Evolutionary conservation across 2,888 invertebrate species (phyloP), one percentile per base, ranked within the genome.

Genomic region (Rotaria magnacalcarata): DNA sequence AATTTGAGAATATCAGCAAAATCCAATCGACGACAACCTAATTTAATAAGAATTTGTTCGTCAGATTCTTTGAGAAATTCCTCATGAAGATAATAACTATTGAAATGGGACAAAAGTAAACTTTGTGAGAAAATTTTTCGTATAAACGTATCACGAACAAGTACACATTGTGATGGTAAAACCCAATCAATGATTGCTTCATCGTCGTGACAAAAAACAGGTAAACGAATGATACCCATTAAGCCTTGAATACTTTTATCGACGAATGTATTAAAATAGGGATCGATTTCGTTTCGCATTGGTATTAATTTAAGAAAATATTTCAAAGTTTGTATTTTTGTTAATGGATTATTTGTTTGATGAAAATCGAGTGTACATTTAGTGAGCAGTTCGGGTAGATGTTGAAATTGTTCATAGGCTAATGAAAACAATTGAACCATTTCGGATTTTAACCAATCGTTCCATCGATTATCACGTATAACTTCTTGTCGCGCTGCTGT

Each of bases 401-500:
- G 14, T 34, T 67, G 19, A 67, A 67, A 67, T 67, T 27, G 11
- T 34, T 67, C 67, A 67, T 67, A 67, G 4, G 67, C 67, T 10
- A 21, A 21, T 10, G 67, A 27, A 27, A 67, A n/a, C 16, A 67
- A 27, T 27, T 67, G n/a, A 67, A 67, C 27, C 27, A 67, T 67
- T 67, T 67, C 10, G 90, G 88, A 7, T 88, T 88, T 87, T 60
- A 91, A 88, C 90, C 90, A 90, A 88, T 91, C 90, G 88, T 91
- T 91, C 91, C 91, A 91, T 11, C 89, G 88, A 86, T 90, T 90
- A 89, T 91, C 91, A 43, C 89, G 87, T 87, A 90, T 90, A 8
- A 91, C 89, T 85, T 91, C 91, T 87, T 91, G 91, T 85, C 91
- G 89, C 58, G 91, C 91, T 19, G 91, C 90, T 0, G 91, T 91